Conservation (phyloP, 2,113 vertebrate genomes). For the Pluvianellus socialis region DNA sequence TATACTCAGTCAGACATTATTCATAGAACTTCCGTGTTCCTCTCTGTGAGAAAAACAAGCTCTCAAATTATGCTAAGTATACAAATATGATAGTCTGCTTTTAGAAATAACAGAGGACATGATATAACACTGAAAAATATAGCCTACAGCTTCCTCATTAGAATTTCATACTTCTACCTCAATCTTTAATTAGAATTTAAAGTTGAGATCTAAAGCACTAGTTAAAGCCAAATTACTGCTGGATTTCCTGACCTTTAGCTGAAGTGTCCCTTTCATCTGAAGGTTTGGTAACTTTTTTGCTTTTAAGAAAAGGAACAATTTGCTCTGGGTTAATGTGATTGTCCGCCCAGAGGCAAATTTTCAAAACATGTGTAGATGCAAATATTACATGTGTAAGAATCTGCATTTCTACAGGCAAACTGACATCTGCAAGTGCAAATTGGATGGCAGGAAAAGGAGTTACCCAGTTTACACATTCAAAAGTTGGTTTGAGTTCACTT, state of each 20-base stretch:
- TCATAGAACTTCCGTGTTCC: not conserved
- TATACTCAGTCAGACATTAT: not conserved
- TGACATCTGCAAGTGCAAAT: conserved; percentile 19
- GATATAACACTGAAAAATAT: not conserved
- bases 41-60: not conserved
- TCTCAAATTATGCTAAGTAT: not conserved
- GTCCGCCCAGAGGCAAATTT: not conserved
- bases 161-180: conserved; percentile 24
- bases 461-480: not conserved
- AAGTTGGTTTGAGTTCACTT: not conserved
- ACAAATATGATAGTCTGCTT: not conserved
- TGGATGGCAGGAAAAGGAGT: not conserved
- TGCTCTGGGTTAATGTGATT: conserved; percentile 5
- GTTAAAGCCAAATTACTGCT: conserved; percentile 19
- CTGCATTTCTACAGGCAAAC: not conserved
- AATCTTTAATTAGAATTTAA: conserved; percentile 54
- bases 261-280: conserved; percentile 21
- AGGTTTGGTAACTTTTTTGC: not conserved
- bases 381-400: conserved; percentile 9
- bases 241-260: conserved; percentile 44
- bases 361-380: conserved; percentile 3
- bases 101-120: not conserved
- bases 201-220: conserved; percentile 15
- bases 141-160: not conserved
- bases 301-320: conserved; percentile 11